Percentiles rank a stretch among this genome's conserved stretches.
Conservation (phyloP, 2,888 invertebrate species). For the Masnerella sp. region DNA sequence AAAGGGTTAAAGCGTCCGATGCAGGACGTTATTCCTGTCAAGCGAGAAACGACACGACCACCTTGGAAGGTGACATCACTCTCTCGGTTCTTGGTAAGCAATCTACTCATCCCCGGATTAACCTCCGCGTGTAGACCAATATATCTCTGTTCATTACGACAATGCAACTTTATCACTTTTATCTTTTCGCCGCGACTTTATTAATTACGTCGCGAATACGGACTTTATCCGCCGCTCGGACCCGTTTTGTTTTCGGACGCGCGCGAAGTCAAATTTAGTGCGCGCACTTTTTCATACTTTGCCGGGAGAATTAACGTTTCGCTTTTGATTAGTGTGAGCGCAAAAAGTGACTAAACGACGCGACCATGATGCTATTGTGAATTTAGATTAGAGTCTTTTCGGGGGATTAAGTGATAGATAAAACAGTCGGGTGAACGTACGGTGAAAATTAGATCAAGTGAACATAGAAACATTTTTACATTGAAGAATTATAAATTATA, state of each 20-base stretch:
- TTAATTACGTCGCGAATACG: conserved; percentile 35
- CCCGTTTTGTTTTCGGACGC: neutral
- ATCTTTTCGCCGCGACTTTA: conserved; percentile 35
- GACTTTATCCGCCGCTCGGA: no score
- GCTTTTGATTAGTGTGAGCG: conserved; percentile 13
- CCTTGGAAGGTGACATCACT: conserved; percentile 82
- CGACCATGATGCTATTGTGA: neutral
- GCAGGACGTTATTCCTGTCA: conserved; percentile 87
- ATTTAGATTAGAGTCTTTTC: no score
- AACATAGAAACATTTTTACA: no score
- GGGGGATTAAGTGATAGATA: no score
- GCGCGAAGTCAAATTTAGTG: conserved; percentile 28
- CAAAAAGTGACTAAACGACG: conserved; percentile 16
- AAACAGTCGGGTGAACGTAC: no score
- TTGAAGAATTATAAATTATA: no score
- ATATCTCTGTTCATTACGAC: conserved; percentile 45
- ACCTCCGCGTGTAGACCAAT: conserved; percentile 44
- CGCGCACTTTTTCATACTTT: conserved; percentile 25
- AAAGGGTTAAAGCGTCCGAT: conserved; percentile 82
- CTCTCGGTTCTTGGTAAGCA: conserved; percentile 84
- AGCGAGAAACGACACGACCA: conserved; percentile 84
- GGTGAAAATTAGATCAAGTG: no score
- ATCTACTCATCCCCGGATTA: conserved; percentile 52
- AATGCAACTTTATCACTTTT: conserved; percentile 47
- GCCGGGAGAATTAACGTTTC: conserved; percentile 18